These are phyloP conservation scores for Apostichopus japonicus DNA, from an alignment of 35 echinoderm and acorn worm species.

Conservation along the genomic window DNA sequence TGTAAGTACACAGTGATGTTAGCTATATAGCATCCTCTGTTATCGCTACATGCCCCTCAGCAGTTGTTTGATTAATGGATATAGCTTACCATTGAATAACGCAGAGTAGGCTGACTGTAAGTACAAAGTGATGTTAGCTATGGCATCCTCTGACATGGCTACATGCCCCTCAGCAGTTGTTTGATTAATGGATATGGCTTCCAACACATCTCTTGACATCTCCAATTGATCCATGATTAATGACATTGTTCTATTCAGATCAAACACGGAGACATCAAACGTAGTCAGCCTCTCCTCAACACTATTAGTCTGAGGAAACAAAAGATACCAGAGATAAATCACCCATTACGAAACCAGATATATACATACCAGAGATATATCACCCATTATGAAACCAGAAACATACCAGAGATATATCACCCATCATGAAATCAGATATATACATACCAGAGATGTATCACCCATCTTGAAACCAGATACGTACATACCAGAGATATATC, in stretches of 20 bases:
- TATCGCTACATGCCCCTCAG: too few species aligned
- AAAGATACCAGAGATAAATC: neutral
- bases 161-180: conserved; percentile 37
- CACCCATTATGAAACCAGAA: too few species aligned
- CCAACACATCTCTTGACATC: neutral
- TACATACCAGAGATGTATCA: neutral
- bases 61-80: too few species aligned
- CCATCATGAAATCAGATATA: neutral
- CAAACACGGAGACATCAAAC: conserved; percentile 28
- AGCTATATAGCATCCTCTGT: too few species aligned
- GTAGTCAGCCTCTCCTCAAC: conserved; percentile 54
- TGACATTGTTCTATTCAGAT: conserved; percentile 72
- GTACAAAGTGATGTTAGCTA: conserved; percentile 20
- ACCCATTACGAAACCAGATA: too few species aligned
- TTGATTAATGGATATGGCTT: neutral
- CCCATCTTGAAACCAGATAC: too few species aligned
- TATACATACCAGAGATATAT: too few species aligned
- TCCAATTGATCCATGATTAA: conserved; percentile 57
- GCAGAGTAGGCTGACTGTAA: conserved; percentile 53
- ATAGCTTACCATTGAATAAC: conserved; percentile 67
- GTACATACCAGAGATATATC: too few species aligned
- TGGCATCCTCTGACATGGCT: conserved; percentile 18
- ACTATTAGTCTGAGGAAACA: conserved; percentile 60
- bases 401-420: too few species aligned
- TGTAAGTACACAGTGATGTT: too few species aligned